Evolutionary conservation across 2,888 invertebrate genomes (phyloP), one percentile per base, ranked within the genome.

Genomic region (Brenthis ino): DNA sequence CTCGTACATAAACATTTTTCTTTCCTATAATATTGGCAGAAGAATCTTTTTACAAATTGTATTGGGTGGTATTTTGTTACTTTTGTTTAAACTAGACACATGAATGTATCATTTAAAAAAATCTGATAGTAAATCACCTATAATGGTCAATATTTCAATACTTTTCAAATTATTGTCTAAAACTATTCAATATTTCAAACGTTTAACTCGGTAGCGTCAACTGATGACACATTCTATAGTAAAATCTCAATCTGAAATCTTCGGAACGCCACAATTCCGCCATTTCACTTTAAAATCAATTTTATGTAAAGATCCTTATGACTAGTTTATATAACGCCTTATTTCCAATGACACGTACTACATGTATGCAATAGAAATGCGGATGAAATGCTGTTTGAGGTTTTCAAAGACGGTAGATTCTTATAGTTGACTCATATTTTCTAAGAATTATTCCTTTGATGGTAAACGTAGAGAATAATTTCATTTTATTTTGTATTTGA

Each of bases 201-300:
- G 48, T 60, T 60, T 60, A 60, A 3, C 48, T 67, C 50, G 54
- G 68, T 53, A 66, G 48, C 66, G 50, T 37, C 70, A 58, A 64
- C 67, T 64, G 53, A 65, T 54, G 55, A 66, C 65, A 69, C 67
- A 67, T 67, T 66, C 65, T 64, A 70, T 57, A 54, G 70, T 68
- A 68, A 68, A 72, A 72, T 70, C 65, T 72, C 68, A 68, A 68
- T 68, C 68, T 57, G 47, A 72, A 72, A 70, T 72, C 72, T 68
- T 57, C 33, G 60, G 37, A 67, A 57, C 53, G 55, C 65, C 57
- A 58, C 63, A 58, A 65, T 65, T 71, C 58, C 54, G 33, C 11
- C 47, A 50, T 69, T 68, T 64, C 57, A 55, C 64, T 57, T 57
- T 55, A 68, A 70, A 67, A 72, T 63, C 55, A 56, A 63, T 64